Evolutionary conservation across 2,113 vertebrate genomes (phyloP), one percentile per base, ranked within the genome.

Genomic region (Genyomyrus donnyi): DNA sequence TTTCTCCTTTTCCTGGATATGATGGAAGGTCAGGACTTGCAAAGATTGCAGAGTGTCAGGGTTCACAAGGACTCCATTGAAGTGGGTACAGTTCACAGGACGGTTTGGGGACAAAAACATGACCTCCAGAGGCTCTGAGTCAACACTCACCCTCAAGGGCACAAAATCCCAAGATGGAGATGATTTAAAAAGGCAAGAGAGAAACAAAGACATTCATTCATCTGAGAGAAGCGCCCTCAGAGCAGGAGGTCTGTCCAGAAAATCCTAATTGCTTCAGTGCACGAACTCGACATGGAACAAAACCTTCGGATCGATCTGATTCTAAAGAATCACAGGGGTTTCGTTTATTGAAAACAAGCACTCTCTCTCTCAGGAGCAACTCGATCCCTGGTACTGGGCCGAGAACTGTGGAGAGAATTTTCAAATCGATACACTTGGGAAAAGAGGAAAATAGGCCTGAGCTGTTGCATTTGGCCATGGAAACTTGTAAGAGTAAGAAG

Each of bases 261-360:
- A 86, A 45, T 49, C 84, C 45, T 58, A 87, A 89, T 49, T 77
- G 84, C 58, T 35, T 35, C 46, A 35, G 50, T 35, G 53, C 66
- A 86, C 11, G 48, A 53, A 91, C 85, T 89, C 58, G 53, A 87
- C 90, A 83, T 15, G 88, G 84, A 56, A 87, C 77, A 89, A 87
- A 86, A 89, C 11, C 31, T 31, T 88, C 27, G 62, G 48, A 62
- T 89, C 49, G 24, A 89, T 87, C 27, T 49, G 62, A 70, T 35
- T 50, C 31, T 46, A 35, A 35, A 85, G 70, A 89, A 89, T 87
- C 62, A 86, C 83, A 77, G 21, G 88, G 50, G 62, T 49, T 42
- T 46, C 39, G 49, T 87, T 87, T 70, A 87, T 80, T 91, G 77
- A 87, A 91, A 87, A 89, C 62, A 89, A 89, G 88, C 48, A 1